phyloP scores from a whole-genome alignment of 2,113 vertebrate species.

The Pachyramphus minor region DNA sequence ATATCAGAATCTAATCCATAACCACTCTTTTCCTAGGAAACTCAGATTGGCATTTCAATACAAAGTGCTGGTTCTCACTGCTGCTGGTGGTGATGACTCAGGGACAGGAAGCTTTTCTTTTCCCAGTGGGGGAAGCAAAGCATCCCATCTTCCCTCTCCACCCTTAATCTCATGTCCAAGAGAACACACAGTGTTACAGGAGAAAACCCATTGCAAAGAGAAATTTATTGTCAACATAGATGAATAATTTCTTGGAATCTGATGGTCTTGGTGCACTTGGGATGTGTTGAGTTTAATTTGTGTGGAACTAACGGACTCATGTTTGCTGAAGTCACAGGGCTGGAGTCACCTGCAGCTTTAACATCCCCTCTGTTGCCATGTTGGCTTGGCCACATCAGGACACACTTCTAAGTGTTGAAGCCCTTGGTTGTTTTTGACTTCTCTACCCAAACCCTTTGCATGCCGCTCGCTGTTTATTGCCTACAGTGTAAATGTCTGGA shows the following conservation, averaged over 20 bases:
- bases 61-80: slow-evolving; percentile 19
- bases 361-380: slow-evolving; percentile 15
- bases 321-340: slow-evolving; percentile 4
- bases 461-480: slow-evolving; percentile 33
- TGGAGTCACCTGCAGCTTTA: neutral
- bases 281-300: neutral
- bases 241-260: neutral
- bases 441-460: slow-evolving; percentile 49
- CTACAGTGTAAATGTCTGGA: slow-evolving; percentile 8
- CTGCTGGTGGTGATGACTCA: neutral
- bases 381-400: neutral
- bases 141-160: neutral
- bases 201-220: slow-evolving; percentile 25
- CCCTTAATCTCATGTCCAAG: neutral
- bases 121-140: neutral
- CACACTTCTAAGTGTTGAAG: neutral
- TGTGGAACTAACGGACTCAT: slow-evolving; percentile 2
- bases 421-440: neutral
- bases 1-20: slow-evolving; percentile 26
- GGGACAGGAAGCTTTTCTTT: neutral
- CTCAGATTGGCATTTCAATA: neutral
- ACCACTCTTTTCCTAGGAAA: slow-evolving; percentile 48
- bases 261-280: neutral
- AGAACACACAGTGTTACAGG: neutral
- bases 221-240: slow-evolving; percentile 15